These are phyloP conservation scores for Acanthoscelides obtectus DNA, from an alignment of 2,888 invertebrate species.

Conservation along the genomic window DNA sequence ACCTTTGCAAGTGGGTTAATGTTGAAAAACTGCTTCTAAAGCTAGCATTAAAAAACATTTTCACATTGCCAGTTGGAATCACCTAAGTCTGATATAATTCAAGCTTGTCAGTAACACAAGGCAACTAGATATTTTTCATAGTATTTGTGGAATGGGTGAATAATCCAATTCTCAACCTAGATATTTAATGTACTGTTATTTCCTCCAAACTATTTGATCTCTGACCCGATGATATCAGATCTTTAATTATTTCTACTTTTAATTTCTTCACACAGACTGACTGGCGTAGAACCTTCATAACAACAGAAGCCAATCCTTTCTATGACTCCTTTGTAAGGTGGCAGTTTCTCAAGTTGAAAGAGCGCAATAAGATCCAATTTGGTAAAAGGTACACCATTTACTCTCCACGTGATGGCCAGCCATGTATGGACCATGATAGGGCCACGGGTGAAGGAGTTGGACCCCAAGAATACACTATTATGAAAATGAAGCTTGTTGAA, in stretches of 20 bases:
- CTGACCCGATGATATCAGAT: no score
- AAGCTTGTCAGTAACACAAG: no score
- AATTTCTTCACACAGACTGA: constrained; percentile 64
- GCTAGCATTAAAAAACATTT: no score
- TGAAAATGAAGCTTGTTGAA: constrained; percentile 83
- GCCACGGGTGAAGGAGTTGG: constrained; percentile 95
- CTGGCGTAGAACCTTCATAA: constrained; percentile 97
- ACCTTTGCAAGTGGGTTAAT: no score
- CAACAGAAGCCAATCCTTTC: constrained; percentile 96
- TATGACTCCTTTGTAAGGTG: constrained; percentile 97
- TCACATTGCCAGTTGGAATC: no score
- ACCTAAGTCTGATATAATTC: no score
- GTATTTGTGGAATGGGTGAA: no score
- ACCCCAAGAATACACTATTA: constrained; percentile 94
- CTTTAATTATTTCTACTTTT: constrained; percentile 8
- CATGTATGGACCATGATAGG: constrained; percentile 99
- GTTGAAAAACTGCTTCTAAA: no score
- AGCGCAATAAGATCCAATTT: constrained; percentile 86
- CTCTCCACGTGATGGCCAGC: constrained; percentile 94
- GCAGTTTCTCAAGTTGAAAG: constrained; percentile 87
- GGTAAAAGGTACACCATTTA: constrained; percentile 96
- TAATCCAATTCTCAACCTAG: no score
- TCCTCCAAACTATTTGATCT: no score
- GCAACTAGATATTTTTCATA: no score
- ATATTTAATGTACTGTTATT: no score